Evolutionary conservation across 1,140 invertebrate species (phyloP), one percentile per base, ranked within the genome.

Genomic region (Neotoxoptera formosana): DNA sequence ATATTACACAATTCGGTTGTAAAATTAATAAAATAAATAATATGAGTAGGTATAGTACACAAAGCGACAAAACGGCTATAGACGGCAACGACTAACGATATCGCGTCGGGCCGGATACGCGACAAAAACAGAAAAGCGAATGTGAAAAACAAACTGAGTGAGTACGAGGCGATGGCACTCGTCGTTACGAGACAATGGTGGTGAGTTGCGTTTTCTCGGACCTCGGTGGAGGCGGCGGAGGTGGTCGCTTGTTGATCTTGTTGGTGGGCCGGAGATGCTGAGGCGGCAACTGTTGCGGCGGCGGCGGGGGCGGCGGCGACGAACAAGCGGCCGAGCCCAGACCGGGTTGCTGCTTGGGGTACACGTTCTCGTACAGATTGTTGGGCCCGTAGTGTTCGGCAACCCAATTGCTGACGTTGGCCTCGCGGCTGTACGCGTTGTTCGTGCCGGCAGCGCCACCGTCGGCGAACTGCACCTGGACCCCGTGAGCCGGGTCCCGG

Each of bases 341-440:
- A n/a, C 8, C 30, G 60, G 60, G 4, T 7, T 76, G 48, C 45
- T 60, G 56, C 17, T 87, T 60, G 95, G 95, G 94, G 94, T 96
- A 96, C 0, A 96, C 96, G 93, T 96, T 96, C 93, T 96, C 96
- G 94, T 96, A 96, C 2, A 96, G 94, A 94, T 96, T 96, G 41
- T 91, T 93, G 11, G 95, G 95, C 0, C 98, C 98, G 94, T 98
- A 98, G 94, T 98, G 98, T 94, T 98, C 97, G 94, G 97, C 97
- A n/a, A 98, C 97, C 98, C 98, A 98, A 94, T 98, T 98, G 7
- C 97, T 97, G 0, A 98, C 98, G 94, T 97, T 97, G 21, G 97
- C 97, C 94, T 98, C 97, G 23, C 97, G 96, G 94, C 98, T 98
- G 94, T 97, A 96, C 0, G 60, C 60, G 60, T 76, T 76, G 60